Evolutionary conservation across 2,797 vertebrate species (phyloP), one percentile per base, ranked within the genome.

Genomic region (Chaunax sp.): DNA sequence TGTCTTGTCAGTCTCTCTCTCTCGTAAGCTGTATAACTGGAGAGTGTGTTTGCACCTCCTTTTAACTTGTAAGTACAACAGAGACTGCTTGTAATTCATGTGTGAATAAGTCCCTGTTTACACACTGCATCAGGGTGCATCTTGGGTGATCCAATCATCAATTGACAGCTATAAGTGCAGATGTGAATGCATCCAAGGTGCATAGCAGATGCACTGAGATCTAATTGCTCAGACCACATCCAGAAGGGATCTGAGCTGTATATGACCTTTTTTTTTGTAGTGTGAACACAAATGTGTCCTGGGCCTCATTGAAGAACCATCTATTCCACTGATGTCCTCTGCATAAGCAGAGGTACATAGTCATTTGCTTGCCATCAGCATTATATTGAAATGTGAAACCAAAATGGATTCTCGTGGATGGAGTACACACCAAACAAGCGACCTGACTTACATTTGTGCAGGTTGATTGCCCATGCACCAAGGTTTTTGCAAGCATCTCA

Each of bases 41-140:
- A 79, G 44, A 52, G 23, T 16, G 45, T 78, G 78, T 82, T 78
- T 40, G 43, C 65, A 47, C 69, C 60, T 54, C 7, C 3, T 11
- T 40, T 63, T n/a, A 40, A 38, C 72, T 50, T 58, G 52, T 75
- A 72, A 44, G 37, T 45, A 66, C 43, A 65, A 59, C 40, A 51
- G 18, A 70, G 20, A 6, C 11, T 12, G 26, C 18, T 33, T 55
- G 50, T 66, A 14, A 33, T 62, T 52, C 7, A 11, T 30, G 10
- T 51, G 35, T 44, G 41, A 69, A 62, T 26, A 23, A 65, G 40
- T 20, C 4, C 25, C 19, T 51, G 25, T 30, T 30, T 51, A 51
- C 49, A 28, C 4, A 3, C 15, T 30, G 15, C 2, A 10, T 26
- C 26, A 40, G 15, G 43, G 19, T 20, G 43, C 2, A 30, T 30